Evolutionary conservation across 2,113 vertebrate species (phyloP), one percentile per base, ranked within the genome.

Genomic region (Chaetura pelagica): DNA sequence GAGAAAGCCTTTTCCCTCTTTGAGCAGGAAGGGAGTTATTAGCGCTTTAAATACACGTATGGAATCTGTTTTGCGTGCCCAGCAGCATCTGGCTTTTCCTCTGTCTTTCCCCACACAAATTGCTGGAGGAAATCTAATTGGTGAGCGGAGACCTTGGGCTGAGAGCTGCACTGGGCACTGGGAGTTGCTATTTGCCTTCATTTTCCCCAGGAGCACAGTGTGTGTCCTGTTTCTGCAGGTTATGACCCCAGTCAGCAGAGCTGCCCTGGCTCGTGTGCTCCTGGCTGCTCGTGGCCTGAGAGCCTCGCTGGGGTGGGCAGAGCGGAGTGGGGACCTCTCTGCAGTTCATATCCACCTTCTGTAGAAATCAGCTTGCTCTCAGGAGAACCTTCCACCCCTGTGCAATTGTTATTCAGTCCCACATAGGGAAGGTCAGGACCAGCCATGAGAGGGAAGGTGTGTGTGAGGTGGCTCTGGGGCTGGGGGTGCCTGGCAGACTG

Each of bases 21-120:
- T 66, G 67, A 74, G 89, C 93, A 88, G 78, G 95, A 86, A 95
- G 89, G 89, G 93, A 95, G 76, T 89, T 94, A 84, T 94, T 93
- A 91, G 77, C 73, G 74, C 90, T 83, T 94, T 73, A 74, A 93
- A 66, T 57, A 49, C 90, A 88, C 1, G 0, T 30, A n/a, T 46
- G 0, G 2, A 57, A 74, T 66, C 64, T 78, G 87, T 59, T 90
- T 64, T 21, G 30, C 0, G 4, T 91, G 82, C 94, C 89, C 86
- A 48, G 73, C 75, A 90, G 96, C 93, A 96, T 77, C 94, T 95
- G 95, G 75, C 88, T 55, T 72, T 71, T 95, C 78, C 69, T 78
- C 46, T 5, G 5, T 48, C 90, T 66, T 88, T 83, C 61, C 66
- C 72, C 2, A 0, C 64, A 76, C 27, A n/a, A 74, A 66, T 3